Percentiles rank a stretch among this genome's conserved stretches.
Conservation (phyloP, 2,797 vertebrate species). For the Miichthys miiuy region DNA sequence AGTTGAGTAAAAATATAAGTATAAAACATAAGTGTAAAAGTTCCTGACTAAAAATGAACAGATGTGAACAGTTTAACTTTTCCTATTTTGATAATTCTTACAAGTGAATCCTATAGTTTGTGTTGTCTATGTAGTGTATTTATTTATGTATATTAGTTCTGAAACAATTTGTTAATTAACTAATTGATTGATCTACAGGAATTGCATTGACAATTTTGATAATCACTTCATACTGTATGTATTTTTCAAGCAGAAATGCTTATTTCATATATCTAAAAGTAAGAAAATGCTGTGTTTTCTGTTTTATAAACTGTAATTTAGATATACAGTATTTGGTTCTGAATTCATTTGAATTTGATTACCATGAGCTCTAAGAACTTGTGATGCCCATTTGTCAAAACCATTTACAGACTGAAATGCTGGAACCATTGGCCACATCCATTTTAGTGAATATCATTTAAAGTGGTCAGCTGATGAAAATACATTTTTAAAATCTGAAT, state of each 20-base stretch:
- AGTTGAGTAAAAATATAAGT: not conserved
- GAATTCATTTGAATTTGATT: not conserved
- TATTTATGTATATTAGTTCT: not conserved
- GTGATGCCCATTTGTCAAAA: too few relatives aligned
- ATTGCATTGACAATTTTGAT: too few relatives aligned
- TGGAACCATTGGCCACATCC: too few relatives aligned
- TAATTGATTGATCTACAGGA: too few relatives aligned
- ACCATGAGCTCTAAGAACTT: not conserved
- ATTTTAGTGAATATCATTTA: not conserved
- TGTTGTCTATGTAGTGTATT: not conserved
- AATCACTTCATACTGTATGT: not conserved
- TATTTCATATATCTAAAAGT: not conserved
- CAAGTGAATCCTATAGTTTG: not conserved
- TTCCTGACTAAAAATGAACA: not conserved
- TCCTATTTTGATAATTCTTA: not conserved
- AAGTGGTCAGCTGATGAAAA: not conserved
- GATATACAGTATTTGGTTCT: too few relatives aligned
- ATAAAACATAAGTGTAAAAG: not conserved
- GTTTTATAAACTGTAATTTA: not conserved
- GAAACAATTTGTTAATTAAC: not conserved
- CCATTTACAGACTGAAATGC: not conserved
- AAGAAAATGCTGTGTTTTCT: not conserved
- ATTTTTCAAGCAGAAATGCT: not conserved
- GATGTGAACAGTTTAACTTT: not conserved
- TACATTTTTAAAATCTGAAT: too few relatives aligned